A percentile compares a stretch with the other conserved stretches of the same genome.
These are phyloP conservation scores for Tokudaia tokunoshimensis DNA, from an alignment of 2,797 vertebrate genomes.

Conservation along the genomic window DNA sequence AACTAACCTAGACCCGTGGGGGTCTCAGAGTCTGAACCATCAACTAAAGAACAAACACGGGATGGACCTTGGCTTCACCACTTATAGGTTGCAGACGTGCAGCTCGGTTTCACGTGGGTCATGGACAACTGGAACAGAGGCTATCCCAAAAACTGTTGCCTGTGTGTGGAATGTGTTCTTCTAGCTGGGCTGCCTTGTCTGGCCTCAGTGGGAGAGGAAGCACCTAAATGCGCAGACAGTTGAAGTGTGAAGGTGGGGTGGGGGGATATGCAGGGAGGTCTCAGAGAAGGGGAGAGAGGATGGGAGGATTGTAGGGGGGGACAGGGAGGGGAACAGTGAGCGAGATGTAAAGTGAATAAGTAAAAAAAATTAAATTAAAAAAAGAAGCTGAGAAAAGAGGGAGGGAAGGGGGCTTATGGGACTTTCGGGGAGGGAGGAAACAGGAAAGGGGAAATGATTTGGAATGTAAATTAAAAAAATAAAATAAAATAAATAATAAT, in stretches of 20 bases:
- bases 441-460: too few relatives aligned
- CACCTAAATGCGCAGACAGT: background rate
- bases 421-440: too few relatives aligned
- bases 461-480: too few relatives aligned
- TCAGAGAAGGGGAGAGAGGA: background rate
- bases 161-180: background rate
- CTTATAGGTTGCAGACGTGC: background rate
- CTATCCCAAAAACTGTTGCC: background rate
- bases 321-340: background rate
- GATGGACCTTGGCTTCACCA: background rate
- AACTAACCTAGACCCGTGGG: background rate
- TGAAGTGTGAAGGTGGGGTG: background rate
- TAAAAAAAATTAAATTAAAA: background rate
- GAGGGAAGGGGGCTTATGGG: too few relatives aligned
- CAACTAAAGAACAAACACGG: background rate
- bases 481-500: too few relatives aligned
- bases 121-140: too few relatives aligned
- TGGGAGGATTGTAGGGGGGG: background rate
- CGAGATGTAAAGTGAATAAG: background rate
- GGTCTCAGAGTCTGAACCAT: background rate
- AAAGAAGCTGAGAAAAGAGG: background rate
- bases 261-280: background rate
- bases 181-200: background rate
- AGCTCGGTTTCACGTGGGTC: background rate
- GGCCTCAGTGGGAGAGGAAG: background rate